Conservation (phyloP, 1,140 invertebrate genomes). For the Apocrypta bakeri region DNA sequence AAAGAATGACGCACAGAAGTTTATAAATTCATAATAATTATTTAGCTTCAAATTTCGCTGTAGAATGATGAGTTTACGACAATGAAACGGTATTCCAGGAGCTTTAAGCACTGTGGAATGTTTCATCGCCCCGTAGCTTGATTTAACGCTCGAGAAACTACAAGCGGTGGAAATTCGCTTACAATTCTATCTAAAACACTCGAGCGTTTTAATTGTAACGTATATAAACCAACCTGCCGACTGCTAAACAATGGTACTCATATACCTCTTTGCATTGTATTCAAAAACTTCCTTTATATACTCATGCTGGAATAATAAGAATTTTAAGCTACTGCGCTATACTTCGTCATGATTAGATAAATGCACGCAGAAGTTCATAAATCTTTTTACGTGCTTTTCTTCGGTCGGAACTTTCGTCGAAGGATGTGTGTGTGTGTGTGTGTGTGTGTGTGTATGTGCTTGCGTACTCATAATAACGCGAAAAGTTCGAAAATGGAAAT, state of each 20-base stretch:
- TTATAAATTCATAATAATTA: background rate
- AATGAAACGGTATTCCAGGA: background rate
- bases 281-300: background rate
- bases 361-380: background rate
- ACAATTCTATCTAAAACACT: conserved; percentile 4
- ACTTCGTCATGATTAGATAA: background rate
- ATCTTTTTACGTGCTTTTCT: conserved; percentile 18
- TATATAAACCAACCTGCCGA: background rate
- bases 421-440: background rate
- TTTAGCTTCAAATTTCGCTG: background rate
- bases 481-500: background rate
- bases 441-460: too few relatives aligned
- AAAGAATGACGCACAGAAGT: background rate
- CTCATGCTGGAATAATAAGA: background rate
- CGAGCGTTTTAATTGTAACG: background rate
- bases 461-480: background rate
- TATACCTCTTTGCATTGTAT: background rate
- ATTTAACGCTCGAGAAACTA: conserved; percentile 8
- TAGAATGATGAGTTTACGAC: background rate
- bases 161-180: background rate
- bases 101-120: background rate
- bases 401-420: background rate
- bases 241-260: background rate
- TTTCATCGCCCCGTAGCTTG: background rate
- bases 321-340: background rate